phyloP scores from a whole-genome alignment of 2,888 invertebrate species.

The Plagiodera versicolora region DNA sequence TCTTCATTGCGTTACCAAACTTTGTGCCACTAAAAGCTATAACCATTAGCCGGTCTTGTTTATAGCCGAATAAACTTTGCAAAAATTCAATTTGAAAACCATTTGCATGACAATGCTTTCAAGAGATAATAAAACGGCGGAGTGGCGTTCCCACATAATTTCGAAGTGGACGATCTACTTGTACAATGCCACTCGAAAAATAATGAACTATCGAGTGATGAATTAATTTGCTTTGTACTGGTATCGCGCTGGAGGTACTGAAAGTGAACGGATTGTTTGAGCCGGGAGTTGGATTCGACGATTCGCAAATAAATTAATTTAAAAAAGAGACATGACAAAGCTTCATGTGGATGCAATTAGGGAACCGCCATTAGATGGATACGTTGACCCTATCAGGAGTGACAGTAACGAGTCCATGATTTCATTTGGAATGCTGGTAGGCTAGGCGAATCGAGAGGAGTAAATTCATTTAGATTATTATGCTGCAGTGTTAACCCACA shows the following conservation, averaged over 20 bases:
- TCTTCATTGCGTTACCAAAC: conserved; percentile 23
- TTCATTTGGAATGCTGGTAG: too few relatives aligned
- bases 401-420: too few relatives aligned
- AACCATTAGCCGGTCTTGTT: conserved; percentile 28
- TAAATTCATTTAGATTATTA: too few relatives aligned
- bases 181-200: conserved; percentile 33
- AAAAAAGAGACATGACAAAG: background rate
- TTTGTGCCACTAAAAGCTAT: conserved; percentile 27
- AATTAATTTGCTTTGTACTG: conserved; percentile 49
- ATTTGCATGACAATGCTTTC: conserved; percentile 33
- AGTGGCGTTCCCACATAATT: conserved; percentile 39
- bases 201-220: conserved; percentile 42
- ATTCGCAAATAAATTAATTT: background rate
- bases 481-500: too few relatives aligned
- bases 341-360: background rate
- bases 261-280: background rate
- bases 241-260: conserved; percentile 32
- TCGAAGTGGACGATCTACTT: conserved; percentile 24
- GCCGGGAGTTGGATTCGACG: background rate
- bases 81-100: conserved; percentile 32
- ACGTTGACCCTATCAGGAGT: background rate
- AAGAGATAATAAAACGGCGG: conserved; percentile 37
- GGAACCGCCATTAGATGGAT: background rate
- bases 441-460: too few relatives aligned
- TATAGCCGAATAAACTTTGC: conserved; percentile 31